Conservation (phyloP, 2,888 invertebrate genomes). For the Notocelia uddmanniana region DNA sequence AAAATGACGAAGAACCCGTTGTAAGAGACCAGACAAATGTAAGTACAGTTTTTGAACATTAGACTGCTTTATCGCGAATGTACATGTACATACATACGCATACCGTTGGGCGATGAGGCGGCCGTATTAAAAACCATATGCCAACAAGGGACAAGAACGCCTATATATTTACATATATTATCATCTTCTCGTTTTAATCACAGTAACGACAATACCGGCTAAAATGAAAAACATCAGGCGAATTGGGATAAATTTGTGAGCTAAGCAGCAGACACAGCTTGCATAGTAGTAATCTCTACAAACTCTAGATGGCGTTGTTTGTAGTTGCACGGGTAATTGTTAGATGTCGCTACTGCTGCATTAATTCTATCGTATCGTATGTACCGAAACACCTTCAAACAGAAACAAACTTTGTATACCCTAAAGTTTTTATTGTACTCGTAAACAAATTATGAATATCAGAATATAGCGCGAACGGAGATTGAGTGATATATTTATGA, state of each 20-base stretch:
- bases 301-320: slow-evolving; percentile 18
- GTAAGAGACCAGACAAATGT: slow-evolving; percentile 63
- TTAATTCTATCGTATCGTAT: neutral
- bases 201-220: neutral
- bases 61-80: neutral
- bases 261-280: neutral
- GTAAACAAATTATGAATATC: slow-evolving; percentile 22
- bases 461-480: neutral
- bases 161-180: neutral
- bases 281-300: neutral
- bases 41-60: slow-evolving; percentile 53
- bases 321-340: neutral
- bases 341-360: slow-evolving; percentile 30
- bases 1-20: slow-evolving; percentile 63
- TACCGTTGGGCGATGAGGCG: too few relatives aligned
- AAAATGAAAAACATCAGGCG: neutral
- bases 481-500: neutral
- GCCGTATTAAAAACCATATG: too few relatives aligned
- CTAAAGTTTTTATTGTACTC: slow-evolving; percentile 25
- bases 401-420: slow-evolving; percentile 22
- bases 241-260: neutral
- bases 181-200: neutral
- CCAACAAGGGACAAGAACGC: neutral
- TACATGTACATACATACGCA: neutral
- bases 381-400: too few relatives aligned